Evolutionary conservation across 2,113 vertebrate species (phyloP), one percentile per base, ranked within the genome.

Genomic region (Melanotaenia duboulayi): DNA sequence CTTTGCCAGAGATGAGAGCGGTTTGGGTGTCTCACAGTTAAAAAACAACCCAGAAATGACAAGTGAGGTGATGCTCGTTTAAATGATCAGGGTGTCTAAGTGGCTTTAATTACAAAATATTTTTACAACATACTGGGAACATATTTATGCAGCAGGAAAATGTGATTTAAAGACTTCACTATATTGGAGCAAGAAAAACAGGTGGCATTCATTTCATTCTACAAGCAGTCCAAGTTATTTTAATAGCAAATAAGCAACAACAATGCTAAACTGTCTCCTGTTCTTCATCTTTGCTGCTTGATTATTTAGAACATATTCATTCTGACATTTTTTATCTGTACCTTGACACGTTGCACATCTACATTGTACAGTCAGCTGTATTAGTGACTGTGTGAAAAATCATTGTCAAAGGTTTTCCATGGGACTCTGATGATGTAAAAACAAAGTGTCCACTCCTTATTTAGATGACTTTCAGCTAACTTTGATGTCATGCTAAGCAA

Each of bases 401-500:
- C 19, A 23, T 17, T 61, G 48, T 69, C 35, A 28, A 48, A 79
- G 65, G 71, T 78, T 71, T 54, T 59, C 50, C 28, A 24, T 68
- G 32, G 11, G 57, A 19, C 1, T 59, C 11, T 23, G 71, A 74
- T 70, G 52, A 80, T 67, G 72, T 48, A 72, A 59, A 66, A 28
- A 12, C 16, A 50, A 16, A 42, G 51, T 73, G 48, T 66, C 35
- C 28, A 32, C 44, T 5, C 46, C 64, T 35, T 61, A 40, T 25
- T 25, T 40, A 35, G 54, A 28, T 61, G 51, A 74, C 16, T 71
- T 56, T 52, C 58, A 40, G 61, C 10, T 65, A 65, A 68, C 54
- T 51, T 74, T 24, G 20, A 74, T 24, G 19, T 60, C 51, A 75
- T 66, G 54, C 76, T 81, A 35, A 66, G 39, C 42, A 84, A 74